Percentiles rank a stretch among this genome's conserved stretches.
Evolutionary conservation across 2,113 vertebrate species (phyloP).

Genomic region (Delphinapterus leucas): DNA sequence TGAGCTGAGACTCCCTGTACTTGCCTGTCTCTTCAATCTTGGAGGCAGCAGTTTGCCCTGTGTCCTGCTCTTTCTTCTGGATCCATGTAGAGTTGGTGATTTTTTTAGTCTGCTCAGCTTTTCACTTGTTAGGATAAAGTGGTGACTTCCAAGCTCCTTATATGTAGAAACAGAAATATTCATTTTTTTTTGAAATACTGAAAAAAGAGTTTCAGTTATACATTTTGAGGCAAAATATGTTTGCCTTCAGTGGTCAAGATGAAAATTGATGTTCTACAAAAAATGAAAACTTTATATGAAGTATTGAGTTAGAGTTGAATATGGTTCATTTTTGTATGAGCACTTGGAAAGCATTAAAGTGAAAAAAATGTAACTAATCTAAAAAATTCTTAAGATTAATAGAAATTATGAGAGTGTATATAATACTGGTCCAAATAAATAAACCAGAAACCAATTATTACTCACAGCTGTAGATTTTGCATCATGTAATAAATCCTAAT

Average conservation of each 20-base stretch:
- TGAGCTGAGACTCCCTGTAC: background rate
- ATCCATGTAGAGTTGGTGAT: background rate
- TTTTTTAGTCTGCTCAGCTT: background rate
- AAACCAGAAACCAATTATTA: background rate
- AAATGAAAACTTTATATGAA: background rate
- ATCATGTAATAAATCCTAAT: background rate
- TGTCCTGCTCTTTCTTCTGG: background rate
- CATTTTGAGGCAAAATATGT: background rate
- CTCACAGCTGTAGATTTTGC: background rate
- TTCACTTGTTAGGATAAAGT: background rate
- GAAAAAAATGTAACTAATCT: background rate
- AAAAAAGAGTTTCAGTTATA: background rate
- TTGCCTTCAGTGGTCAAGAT: background rate
- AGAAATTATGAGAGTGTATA: background rate
- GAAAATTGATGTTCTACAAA: background rate
- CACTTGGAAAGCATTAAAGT: background rate
- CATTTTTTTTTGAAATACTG: background rate
- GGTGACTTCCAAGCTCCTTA: background rate
- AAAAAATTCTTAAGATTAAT: background rate
- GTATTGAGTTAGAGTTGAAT: background rate
- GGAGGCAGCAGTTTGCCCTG: background rate
- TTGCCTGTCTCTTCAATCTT: background rate
- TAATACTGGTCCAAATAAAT: background rate
- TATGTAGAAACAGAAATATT: background rate
- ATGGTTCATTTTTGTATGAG: background rate